Percentiles rank a stretch among this genome's conserved stretches.
Evolutionary conservation across 2,888 invertebrate genomes (phyloP).

Genomic region (Eupithecia centaureata): DNA sequence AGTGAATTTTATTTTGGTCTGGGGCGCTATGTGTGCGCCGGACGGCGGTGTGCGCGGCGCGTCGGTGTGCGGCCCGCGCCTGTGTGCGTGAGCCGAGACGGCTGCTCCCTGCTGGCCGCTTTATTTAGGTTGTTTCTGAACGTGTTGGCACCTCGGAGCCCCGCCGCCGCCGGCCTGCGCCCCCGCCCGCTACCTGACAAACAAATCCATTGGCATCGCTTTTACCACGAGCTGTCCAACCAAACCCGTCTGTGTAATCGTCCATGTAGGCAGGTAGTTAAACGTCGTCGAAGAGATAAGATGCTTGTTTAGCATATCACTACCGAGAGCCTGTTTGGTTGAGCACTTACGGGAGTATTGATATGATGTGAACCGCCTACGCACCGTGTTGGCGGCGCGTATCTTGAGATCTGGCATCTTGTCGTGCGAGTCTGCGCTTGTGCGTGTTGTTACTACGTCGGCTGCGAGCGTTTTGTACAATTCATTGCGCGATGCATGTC

Average conservation of each 20-base stretch:
- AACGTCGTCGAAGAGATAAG: slow-evolving; percentile 11
- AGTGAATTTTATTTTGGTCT: slow-evolving; percentile 84
- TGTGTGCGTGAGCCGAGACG: slow-evolving; percentile 67
- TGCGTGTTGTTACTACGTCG: slow-evolving; percentile 52
- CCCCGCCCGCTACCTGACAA: slow-evolving; percentile 44
- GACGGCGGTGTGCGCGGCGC: slow-evolving; percentile 58
- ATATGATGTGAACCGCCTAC: slow-evolving; percentile 34
- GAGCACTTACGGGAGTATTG: slow-evolving; percentile 29
- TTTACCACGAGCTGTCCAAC: slow-evolving; percentile 18
- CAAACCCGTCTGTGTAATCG: slow-evolving; percentile 20
- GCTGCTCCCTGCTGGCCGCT: slow-evolving; percentile 77
- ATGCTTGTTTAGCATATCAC: slow-evolving; percentile 11
- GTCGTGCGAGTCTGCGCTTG: slow-evolving; percentile 44
- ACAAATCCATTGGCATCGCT: slow-evolving; percentile 36
- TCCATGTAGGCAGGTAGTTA: slow-evolving; percentile 12
- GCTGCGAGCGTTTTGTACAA: slow-evolving; percentile 54
- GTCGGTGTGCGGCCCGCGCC: slow-evolving; percentile 57
- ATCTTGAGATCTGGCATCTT: slow-evolving; percentile 32
- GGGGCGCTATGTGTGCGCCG: slow-evolving; percentile 72
- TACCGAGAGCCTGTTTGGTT: slow-evolving; percentile 18
- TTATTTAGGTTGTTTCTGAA: slow-evolving; percentile 80
- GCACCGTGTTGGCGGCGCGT: slow-evolving; percentile 28
- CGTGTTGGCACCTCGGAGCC: slow-evolving; percentile 56
- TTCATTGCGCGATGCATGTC: slow-evolving; percentile 55
- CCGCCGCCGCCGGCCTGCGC: slow-evolving; percentile 40